A percentile compares a stretch with the other conserved stretches of the same genome.
Evolutionary conservation across 2,797 vertebrate species (phyloP).

Genomic region (Poeciliopsis infans): DNA sequence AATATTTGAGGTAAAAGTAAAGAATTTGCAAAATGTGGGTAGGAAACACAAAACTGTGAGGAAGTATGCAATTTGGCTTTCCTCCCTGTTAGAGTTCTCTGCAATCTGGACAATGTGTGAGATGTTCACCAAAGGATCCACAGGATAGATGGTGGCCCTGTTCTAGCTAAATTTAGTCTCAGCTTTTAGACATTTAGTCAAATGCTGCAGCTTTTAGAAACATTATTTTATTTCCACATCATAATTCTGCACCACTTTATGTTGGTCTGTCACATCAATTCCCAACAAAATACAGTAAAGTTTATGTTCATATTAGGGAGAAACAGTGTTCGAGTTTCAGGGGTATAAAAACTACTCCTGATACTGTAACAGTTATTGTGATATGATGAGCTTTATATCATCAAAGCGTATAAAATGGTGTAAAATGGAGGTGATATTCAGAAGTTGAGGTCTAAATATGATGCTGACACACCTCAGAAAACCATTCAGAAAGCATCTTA

Average conservation of each 20-base stretch:
- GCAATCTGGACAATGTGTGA: neutral
- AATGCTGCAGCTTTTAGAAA: no score
- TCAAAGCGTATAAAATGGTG: no score
- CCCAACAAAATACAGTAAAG: neutral
- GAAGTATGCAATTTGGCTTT: neutral
- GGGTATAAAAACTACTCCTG: neutral
- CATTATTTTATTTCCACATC: neutral
- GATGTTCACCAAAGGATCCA: neutral
- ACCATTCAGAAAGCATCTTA: neutral
- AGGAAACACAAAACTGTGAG: neutral
- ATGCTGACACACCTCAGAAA: neutral
- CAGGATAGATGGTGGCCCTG: neutral
- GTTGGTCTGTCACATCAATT: neutral
- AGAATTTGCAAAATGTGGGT: neutral
- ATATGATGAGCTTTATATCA: no score
- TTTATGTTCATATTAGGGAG: neutral
- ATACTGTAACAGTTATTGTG: neutral
- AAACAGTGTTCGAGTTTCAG: neutral
- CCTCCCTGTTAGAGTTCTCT: neutral
- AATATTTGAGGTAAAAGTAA: neutral
- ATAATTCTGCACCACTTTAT: neutral
- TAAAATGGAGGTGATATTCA: neutral
- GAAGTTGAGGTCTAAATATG: neutral
- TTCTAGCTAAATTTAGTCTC: neutral
- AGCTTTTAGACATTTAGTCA: neutral